These are phyloP conservation scores for Syritta pipiens DNA, from an alignment of 2,888 invertebrate genomes.

Conservation along the genomic window DNA sequence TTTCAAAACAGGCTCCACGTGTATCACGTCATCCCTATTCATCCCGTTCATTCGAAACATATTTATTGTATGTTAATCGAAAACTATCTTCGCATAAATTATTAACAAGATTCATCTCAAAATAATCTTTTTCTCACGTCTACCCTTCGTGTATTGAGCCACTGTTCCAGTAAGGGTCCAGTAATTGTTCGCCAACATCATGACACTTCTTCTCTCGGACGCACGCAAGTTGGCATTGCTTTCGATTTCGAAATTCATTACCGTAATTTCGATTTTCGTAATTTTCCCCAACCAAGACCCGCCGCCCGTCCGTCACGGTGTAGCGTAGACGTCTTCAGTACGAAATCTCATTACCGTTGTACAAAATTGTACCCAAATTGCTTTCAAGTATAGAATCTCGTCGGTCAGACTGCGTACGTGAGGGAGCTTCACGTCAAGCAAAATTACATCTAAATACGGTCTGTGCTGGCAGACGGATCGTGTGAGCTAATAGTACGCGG, in stretches of 20 bases:
- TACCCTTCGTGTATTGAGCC: too few relatives aligned
- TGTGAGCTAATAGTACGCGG: background rate
- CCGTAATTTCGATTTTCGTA: conserved; percentile 47
- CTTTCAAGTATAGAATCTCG: conserved; percentile 35
- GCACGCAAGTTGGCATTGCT: conserved; percentile 48
- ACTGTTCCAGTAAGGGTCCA: too few relatives aligned
- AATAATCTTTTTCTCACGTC: too few relatives aligned
- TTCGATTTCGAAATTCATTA: conserved; percentile 54
- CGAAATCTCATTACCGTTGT: conserved; percentile 39
- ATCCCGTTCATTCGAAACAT: too few relatives aligned
- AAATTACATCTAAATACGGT: background rate
- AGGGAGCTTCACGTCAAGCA: background rate
- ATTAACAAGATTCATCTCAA: too few relatives aligned
- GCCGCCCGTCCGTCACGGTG: background rate
- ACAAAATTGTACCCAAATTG: conserved; percentile 48
- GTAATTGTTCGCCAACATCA: background rate
- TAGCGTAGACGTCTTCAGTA: too few relatives aligned
- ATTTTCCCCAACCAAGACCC: background rate
- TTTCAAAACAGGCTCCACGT: too few relatives aligned
- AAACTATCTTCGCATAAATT: too few relatives aligned
- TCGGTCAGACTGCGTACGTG: background rate
- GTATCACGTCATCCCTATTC: too few relatives aligned
- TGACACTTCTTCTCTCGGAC: background rate
- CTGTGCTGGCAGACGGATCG: background rate
- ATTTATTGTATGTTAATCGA: too few relatives aligned